Evolutionary conservation across 2,113 vertebrate species (phyloP).

Genomic region (Gymnocephalus cernua): DNA sequence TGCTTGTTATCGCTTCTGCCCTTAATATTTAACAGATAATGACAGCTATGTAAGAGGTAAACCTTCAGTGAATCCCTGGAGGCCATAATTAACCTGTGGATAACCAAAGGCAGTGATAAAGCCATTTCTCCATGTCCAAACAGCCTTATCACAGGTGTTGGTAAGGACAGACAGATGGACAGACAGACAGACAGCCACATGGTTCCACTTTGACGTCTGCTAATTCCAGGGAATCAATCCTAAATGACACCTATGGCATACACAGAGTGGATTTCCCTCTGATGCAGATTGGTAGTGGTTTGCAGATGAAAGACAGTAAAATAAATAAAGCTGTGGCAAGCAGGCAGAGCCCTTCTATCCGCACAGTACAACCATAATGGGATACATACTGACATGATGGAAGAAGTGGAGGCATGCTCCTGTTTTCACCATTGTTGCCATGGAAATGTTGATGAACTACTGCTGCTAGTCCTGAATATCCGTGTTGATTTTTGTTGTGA

Average conservation of each 20-base stretch:
- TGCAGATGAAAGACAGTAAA: slow-evolving; percentile 84
- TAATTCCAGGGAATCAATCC: slow-evolving; percentile 83
- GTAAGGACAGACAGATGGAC: slow-evolving; percentile 63
- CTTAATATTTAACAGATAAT: slow-evolving; percentile 52
- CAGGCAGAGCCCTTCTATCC: slow-evolving; percentile 76
- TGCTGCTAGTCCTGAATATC: slow-evolving; percentile 35
- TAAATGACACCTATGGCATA: slow-evolving; percentile 84
- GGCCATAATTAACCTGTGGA: slow-evolving; percentile 22
- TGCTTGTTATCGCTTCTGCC: slow-evolving; percentile 22
- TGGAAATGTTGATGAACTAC: slow-evolving; percentile 61
- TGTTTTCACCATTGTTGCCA: slow-evolving; percentile 63
- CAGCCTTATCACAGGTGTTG: slow-evolving; percentile 72
- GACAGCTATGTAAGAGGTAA: slow-evolving; percentile 26
- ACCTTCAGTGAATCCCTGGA: slow-evolving; percentile 13
- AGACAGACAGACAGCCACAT: slow-evolving; percentile 74
- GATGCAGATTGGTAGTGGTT: slow-evolving; percentile 82
- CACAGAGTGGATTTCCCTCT: slow-evolving; percentile 76
- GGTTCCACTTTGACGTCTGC: slow-evolving; percentile 79
- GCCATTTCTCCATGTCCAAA: slow-evolving; percentile 35
- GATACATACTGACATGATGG: slow-evolving; percentile 74
- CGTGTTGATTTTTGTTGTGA: slow-evolving; percentile 31
- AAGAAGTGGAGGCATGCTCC: slow-evolving; percentile 62
- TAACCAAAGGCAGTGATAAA: slow-evolving; percentile 3
- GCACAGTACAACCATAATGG: slow-evolving; percentile 77
- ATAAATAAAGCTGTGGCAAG: slow-evolving; percentile 82